Evolutionary conservation across 1,140 invertebrate species (phyloP).

Genomic region (Trichonephila inaurata): DNA sequence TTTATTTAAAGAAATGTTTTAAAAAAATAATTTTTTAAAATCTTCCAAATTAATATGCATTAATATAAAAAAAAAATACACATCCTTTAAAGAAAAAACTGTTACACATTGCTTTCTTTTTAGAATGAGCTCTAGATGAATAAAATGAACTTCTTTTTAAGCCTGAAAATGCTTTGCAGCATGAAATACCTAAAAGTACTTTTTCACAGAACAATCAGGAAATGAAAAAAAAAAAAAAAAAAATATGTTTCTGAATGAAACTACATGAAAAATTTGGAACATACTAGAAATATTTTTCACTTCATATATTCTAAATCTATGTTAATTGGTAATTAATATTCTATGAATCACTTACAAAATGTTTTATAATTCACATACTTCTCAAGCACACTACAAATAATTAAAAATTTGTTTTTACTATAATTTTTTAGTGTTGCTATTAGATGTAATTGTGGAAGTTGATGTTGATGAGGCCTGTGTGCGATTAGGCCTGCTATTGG

Average conservation of each 20-base stretch:
- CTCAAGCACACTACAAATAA: neutral
- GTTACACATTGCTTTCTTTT: too few relatives aligned
- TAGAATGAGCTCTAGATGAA: too few relatives aligned
- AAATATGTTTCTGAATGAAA: neutral
- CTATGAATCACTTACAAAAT: neutral
- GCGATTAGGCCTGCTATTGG: conserved; percentile 41
- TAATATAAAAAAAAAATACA: too few relatives aligned
- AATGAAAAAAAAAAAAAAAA: neutral
- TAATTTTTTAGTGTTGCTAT: conserved; percentile 29
- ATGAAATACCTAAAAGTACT: too few relatives aligned
- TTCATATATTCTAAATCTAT: neutral
- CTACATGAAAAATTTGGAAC: neutral
- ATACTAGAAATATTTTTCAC: too few relatives aligned
- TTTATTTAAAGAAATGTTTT: too few relatives aligned
- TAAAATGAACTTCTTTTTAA: too few relatives aligned
- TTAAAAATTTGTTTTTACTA: neutral
- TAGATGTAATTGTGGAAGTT: neutral
- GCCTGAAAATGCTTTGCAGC: too few relatives aligned
- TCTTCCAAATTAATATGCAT: too few relatives aligned
- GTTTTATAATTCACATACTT: neutral
- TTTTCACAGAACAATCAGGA: neutral
- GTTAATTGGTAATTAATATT: neutral
- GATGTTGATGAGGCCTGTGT: neutral
- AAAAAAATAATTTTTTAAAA: too few relatives aligned
- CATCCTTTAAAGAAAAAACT: too few relatives aligned